These are phyloP conservation scores for Xylocampa areola DNA, from an alignment of 2,888 invertebrate genomes.

Conservation along the genomic window DNA sequence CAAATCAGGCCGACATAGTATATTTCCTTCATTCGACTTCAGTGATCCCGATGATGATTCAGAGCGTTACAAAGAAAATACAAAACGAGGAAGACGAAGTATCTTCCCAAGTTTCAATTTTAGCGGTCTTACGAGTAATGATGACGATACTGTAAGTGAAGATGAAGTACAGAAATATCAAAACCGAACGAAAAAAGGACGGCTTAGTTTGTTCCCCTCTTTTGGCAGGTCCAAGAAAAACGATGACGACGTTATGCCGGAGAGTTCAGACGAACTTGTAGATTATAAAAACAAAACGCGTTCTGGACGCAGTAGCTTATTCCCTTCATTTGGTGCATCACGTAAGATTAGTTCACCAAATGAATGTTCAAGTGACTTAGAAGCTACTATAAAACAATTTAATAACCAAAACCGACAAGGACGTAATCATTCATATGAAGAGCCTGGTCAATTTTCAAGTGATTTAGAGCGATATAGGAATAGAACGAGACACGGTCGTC, in stretches of 20 bases:
- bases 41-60: conserved; percentile 80
- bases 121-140: conserved; percentile 74
- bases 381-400: conserved; percentile 81
- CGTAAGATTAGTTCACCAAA: conserved; percentile 77
- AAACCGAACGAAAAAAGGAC: conserved; percentile 81
- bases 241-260: conserved; percentile 82
- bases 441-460: conserved; percentile 70
- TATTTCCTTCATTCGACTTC: conserved; percentile 84
- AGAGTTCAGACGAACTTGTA: conserved; percentile 84
- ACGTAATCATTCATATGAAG: conserved; percentile 73
- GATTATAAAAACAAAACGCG: conserved; percentile 83
- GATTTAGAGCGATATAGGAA: conserved; percentile 82
- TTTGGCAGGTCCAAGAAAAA: conserved; percentile 79
- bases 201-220: conserved; percentile 82
- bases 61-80: conserved; percentile 79
- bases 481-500: conserved; percentile 80
- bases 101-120: conserved; percentile 85
- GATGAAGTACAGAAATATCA: conserved; percentile 83
- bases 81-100: conserved; percentile 79
- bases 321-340: conserved; percentile 83
- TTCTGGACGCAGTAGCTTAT: conserved; percentile 79
- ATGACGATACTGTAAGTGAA: conserved; percentile 80
- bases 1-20: conserved; percentile 78
- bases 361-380: conserved; percentile 74
- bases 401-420: conserved; percentile 76